phyloP scores from a whole-genome alignment of 1,140 invertebrate species.

The Caenorhabditis elegans region DNA sequence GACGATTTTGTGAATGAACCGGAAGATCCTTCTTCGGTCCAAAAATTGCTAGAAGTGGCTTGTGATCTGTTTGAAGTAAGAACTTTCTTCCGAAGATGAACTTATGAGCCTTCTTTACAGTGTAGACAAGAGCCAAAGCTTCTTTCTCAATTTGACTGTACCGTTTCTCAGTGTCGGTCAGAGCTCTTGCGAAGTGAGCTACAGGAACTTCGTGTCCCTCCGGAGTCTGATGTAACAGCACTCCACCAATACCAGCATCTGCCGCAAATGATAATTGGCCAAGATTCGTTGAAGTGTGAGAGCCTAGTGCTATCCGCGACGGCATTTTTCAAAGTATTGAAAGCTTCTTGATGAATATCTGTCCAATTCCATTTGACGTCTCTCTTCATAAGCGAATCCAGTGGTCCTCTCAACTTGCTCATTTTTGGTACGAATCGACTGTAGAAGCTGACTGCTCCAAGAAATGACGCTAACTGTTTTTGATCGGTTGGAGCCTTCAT shows the following conservation, averaged over 20 bases:
- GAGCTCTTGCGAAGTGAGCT: conserved; percentile 67
- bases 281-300: conserved; percentile 66
- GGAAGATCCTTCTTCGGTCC: conserved; percentile 63
- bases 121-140: conserved; percentile 70
- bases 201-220: conserved; percentile 59
- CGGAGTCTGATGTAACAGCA: conserved; percentile 67
- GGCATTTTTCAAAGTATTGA: no score
- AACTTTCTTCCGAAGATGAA: conserved; percentile 70
- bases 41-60: conserved; percentile 69
- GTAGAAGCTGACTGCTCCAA: conserved; percentile 52
- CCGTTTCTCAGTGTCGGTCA: no score
- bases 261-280: conserved; percentile 67
- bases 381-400: conserved; percentile 19
- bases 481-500: conserved; percentile 46
- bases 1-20: conserved; percentile 46
- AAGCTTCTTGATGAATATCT: conserved; percentile 40
- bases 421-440: conserved; percentile 32
- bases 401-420: background rate
- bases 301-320: conserved; percentile 52
- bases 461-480: conserved; percentile 46
- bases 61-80: conserved; percentile 68
- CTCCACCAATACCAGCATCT: conserved; percentile 69
- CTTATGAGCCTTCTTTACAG: conserved; percentile 70
- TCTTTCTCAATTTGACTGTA: conserved; percentile 70
- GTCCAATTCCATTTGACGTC: conserved; percentile 30